Base-by-base conservation (phyloP, 1,140 invertebrate species). In the Anoplophora glabripennis region DNA sequence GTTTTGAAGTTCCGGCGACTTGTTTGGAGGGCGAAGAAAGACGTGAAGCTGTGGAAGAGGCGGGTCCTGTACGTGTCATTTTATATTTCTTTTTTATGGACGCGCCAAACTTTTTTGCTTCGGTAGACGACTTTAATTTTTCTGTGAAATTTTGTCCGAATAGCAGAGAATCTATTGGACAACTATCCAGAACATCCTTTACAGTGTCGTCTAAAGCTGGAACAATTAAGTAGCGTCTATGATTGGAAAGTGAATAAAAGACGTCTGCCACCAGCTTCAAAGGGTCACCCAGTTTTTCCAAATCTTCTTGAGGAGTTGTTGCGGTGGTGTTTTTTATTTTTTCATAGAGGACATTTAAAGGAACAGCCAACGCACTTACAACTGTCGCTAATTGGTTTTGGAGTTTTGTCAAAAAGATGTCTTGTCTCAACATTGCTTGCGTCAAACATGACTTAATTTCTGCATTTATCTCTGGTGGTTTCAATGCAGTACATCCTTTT, bases 111-210 rank as follows among this genome's bases (percentile, higher is more conserved):
- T 51, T 21, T 11, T n/a, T 34, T 33, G 17, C 48, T 1, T 9
- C 11, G 17, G n/a, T 15, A 7, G n/a, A 14, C n/a, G 45, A 17
- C 37, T 52, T 53, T 45, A 53, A 10, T n/a, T 45, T n/a, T 53
- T 53, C 52, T 10, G 15, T n/a, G 15, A 53, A 53, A 35, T 42
- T 17, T 15, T 17, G 9, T 18, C 52, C 52, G 45, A 47, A 47
- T 12, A n/a, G n/a, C n/a, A n/a, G n/a, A n/a, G n/a, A n/a, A n/a
- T n/a, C n/a, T n/a, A n/a, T n/a, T n/a, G n/a, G 45, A 17, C 11
- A 21, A 51, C 17, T 51, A n/a, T 21, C n/a, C 11, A 40, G n/a
- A 40, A 40, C 38, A 4, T 11, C 14, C n/a, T 14, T 11, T 40
- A 14, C 14, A 40, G 38, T 40, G 38, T 40, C n/a, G 1, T 40